Evolutionary conservation across 2,888 invertebrate genomes (phyloP), one percentile per base, ranked within the genome.

Genomic region (Tachina lurida): DNA sequence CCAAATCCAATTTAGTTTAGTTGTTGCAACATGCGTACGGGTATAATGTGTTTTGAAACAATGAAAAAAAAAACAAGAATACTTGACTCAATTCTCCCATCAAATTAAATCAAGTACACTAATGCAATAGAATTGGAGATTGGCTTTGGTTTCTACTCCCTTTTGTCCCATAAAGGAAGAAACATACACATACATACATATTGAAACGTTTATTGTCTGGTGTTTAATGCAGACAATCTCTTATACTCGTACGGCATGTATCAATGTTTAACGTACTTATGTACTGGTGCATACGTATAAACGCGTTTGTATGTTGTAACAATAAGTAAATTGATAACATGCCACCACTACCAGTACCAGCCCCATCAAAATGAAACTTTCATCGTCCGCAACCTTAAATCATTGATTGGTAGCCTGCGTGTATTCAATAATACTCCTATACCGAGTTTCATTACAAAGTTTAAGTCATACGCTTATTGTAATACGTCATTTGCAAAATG

Each of bases 101-200:
- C 92, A 91, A 92, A 92, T 92, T 92, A 92, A 92, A 92, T 92
- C 92, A 91, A 90, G 91, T 85, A 86, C 87, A 88, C 88, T 91
- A 92, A 92, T 91, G 91, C 91, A 92, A 92, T 91, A 67, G 73
- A 84, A 78, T 83, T 68, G 73, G 89, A 90, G 88, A 89, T 89
- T 89, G 89, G 89, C 54, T 86, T 74, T 75, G 75, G 75, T 71
- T 80, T 80, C 56, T 89, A 89, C 88, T 91, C 91, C 91, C 91
- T 87, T 89, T 90, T 89, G 91, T 88, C 87, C 90, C 89, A 91
- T 91, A 91, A 91, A 88, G 89, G 22, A 41, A 49, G n/a, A 78
- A 86, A 87, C 68, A 86, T 88, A 88, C 17, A 12, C 22, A 39
- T 39, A 22, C 73, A 60, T 12, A 39, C 60, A 39, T 13, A 43